Percentiles rank a stretch among this genome's conserved stretches.
Evolutionary conservation across 2,797 vertebrate genomes (phyloP).

Genomic region (Malurus leucopterus): DNA sequence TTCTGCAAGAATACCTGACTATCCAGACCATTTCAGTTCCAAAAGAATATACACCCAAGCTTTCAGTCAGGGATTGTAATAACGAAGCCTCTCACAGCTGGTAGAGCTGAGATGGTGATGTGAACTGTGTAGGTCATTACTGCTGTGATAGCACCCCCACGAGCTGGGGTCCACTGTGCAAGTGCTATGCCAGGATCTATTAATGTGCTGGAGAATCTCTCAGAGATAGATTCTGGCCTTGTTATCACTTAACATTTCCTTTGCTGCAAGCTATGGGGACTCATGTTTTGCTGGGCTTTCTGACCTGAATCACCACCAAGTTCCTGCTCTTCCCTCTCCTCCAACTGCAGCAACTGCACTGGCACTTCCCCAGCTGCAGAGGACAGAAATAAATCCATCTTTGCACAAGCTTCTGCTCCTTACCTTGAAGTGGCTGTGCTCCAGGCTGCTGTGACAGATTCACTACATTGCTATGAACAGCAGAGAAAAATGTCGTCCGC

Average conservation of each 20-base stretch:
- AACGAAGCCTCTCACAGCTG: background rate
- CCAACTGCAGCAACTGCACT: background rate
- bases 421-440: background rate
- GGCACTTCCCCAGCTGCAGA: accelerated
- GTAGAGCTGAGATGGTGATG: background rate
- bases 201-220: background rate
- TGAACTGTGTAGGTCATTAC: background rate
- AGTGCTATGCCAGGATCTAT: accelerated
- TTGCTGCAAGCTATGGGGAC: background rate
- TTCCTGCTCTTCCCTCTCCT: background rate
- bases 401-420: background rate
- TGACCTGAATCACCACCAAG: background rate
- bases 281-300: background rate
- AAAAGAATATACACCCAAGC: background rate
- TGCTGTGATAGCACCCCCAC: accelerated
- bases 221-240: background rate
- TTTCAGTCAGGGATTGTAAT: background rate
- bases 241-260: background rate
- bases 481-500: background rate
- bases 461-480: accelerated
- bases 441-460: background rate
- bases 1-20: background rate
- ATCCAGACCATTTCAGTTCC: background rate
- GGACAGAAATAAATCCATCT: background rate
- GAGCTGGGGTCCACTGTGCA: background rate